phyloP scores from a whole-genome alignment of 2,797 vertebrate genomes.

The Hydrophis major region DNA sequence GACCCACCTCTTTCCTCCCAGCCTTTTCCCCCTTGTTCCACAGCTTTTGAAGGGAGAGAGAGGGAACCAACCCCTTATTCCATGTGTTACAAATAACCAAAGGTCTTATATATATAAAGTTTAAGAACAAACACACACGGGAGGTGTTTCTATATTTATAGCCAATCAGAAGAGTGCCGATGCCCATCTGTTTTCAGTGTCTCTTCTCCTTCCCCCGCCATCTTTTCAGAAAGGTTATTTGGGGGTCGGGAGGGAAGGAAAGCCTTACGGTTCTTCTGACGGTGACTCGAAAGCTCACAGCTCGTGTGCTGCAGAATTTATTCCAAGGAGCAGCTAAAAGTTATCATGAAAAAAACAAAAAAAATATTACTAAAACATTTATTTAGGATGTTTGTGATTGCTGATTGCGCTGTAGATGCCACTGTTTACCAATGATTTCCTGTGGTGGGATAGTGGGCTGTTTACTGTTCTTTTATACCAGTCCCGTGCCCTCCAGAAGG shows the following conservation, averaged over 20 bases:
- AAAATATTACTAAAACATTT: constrained; percentile 70
- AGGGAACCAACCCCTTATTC: neutral
- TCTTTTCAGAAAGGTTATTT: constrained; percentile 56
- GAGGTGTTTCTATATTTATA: constrained; percentile 67
- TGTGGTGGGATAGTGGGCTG: constrained; percentile 96
- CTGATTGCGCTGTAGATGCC: constrained; percentile 95
- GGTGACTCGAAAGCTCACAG: constrained; percentile 80
- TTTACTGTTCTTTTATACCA: constrained; percentile 96
- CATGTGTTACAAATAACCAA: constrained; percentile 69
- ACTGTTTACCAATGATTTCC: constrained; percentile 96
- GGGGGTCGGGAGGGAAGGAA: constrained; percentile 42
- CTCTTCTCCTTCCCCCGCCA: constrained; percentile 29
- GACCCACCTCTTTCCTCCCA: neutral
- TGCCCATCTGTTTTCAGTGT: constrained; percentile 52
- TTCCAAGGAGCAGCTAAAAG: constrained; percentile 89
- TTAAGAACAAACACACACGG: constrained; percentile 48
- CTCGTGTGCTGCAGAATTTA: constrained; percentile 90
- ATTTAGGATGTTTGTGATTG: constrained; percentile 96
- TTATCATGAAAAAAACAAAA: constrained; percentile 55
- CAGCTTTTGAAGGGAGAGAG: constrained; percentile 5
- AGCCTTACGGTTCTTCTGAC: constrained; percentile 69
- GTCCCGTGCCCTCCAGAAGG: constrained; percentile 85
- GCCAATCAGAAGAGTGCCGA: constrained; percentile 55
- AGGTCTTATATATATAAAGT: constrained; percentile 65
- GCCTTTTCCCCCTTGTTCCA: neutral